Evolutionary conservation across 2,113 vertebrate species (phyloP).

Genomic region (Thomomys bottae): DNA sequence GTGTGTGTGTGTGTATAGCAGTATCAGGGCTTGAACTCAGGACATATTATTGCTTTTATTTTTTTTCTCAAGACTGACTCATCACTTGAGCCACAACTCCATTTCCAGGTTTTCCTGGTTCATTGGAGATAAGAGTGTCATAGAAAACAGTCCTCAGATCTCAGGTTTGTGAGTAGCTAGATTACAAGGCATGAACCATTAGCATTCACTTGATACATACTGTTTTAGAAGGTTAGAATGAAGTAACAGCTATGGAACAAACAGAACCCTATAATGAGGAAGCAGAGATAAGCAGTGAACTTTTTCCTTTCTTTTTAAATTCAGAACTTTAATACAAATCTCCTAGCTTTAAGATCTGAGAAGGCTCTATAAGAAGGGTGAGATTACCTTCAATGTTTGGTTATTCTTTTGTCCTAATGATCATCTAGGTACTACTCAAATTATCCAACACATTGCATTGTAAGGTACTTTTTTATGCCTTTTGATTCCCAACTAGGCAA

Average conservation of each 20-base stretch:
- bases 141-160: too few relatives aligned
- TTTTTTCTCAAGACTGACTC: too few relatives aligned
- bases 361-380: not conserved
- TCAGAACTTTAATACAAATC: not conserved
- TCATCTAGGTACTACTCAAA: not conserved
- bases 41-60: too few relatives aligned
- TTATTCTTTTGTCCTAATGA: not conserved
- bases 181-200: too few relatives aligned
- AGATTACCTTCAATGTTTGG: not conserved
- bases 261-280: not conserved
- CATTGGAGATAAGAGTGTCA: too few relatives aligned
- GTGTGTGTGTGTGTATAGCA: too few relatives aligned
- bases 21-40: too few relatives aligned
- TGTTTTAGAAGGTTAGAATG: not conserved
- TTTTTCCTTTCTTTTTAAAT: not conserved
- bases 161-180: too few relatives aligned
- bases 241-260: not conserved
- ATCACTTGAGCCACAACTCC: too few relatives aligned
- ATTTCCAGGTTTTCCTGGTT: too few relatives aligned
- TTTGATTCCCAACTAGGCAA: not conserved
- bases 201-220: not conserved
- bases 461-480: not conserved
- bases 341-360: not conserved
- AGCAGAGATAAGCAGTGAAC: not conserved
- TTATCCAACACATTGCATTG: not conserved